These are phyloP conservation scores for Abscondita cerata DNA, from an alignment of 2,888 invertebrate species.

Conservation along the genomic window DNA sequence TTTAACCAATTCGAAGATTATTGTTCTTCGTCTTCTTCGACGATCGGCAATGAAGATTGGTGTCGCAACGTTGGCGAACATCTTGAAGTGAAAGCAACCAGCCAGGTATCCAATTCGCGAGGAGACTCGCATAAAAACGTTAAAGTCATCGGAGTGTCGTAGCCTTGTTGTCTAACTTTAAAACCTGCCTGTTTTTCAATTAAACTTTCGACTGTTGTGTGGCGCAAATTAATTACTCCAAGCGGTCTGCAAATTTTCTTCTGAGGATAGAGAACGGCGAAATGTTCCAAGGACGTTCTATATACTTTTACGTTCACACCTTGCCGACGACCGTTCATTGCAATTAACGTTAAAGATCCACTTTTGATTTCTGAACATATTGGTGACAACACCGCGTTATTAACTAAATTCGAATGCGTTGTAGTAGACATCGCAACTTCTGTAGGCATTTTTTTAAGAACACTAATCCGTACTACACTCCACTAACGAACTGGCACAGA, in stretches of 20 bases:
- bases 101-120: constrained; percentile 67
- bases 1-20: constrained; percentile 38
- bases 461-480: neutral
- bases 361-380: constrained; percentile 67
- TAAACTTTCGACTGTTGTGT: constrained; percentile 65
- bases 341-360: constrained; percentile 67
- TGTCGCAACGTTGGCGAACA: constrained; percentile 60
- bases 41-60: constrained; percentile 66
- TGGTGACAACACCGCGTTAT: constrained; percentile 54
- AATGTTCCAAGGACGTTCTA: constrained; percentile 69
- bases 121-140: constrained; percentile 66
- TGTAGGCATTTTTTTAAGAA: constrained; percentile 53
- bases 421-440: constrained; percentile 56
- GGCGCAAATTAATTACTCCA: constrained; percentile 68
- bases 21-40: constrained; percentile 67
- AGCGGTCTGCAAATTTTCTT: constrained; percentile 68
- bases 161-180: constrained; percentile 67
- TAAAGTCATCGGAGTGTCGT: constrained; percentile 66
- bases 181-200: constrained; percentile 61
- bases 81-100: constrained; percentile 64
- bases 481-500: too few relatives aligned
- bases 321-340: constrained; percentile 66
- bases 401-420: constrained; percentile 51
- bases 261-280: constrained; percentile 70
- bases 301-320: constrained; percentile 70